Percentiles rank a stretch among this genome's conserved stretches.
phyloP scores from a whole-genome alignment of 2,113 vertebrate species.

The Excalfactoria chinensis region DNA sequence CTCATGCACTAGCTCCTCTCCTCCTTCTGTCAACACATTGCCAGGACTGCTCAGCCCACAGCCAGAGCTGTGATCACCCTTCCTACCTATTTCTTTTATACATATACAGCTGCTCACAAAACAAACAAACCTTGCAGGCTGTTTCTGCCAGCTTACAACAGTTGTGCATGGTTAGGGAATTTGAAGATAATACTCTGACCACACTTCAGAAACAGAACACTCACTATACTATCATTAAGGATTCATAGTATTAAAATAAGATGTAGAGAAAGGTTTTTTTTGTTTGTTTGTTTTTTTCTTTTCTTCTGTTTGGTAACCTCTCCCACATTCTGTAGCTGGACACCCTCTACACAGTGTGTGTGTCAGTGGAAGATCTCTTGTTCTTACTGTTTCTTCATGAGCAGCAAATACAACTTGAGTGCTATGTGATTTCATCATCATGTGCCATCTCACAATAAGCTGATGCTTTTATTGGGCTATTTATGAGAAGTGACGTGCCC shows the following conservation, averaged over 20 bases:
- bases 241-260: background rate
- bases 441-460: background rate
- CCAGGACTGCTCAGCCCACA: background rate
- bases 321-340: background rate
- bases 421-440: background rate
- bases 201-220: background rate
- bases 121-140: too few relatives aligned
- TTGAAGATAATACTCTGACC: background rate
- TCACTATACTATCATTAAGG: background rate
- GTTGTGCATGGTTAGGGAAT: background rate
- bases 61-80: background rate
- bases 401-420: background rate
- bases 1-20: background rate
- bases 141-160: background rate
- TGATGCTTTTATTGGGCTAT: background rate
- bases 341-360: rapidly evolving
- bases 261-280: background rate
- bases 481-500: background rate
- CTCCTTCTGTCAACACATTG: background rate
- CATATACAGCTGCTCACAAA: background rate
- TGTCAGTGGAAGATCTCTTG: background rate
- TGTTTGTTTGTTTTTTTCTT: background rate
- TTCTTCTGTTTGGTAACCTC: background rate
- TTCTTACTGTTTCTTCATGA: background rate
- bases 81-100: background rate